Percentiles rank a stretch among this genome's conserved stretches.
phyloP scores from a whole-genome alignment of 2,888 invertebrate species.

The Nematopogon swammerdamellus region DNA sequence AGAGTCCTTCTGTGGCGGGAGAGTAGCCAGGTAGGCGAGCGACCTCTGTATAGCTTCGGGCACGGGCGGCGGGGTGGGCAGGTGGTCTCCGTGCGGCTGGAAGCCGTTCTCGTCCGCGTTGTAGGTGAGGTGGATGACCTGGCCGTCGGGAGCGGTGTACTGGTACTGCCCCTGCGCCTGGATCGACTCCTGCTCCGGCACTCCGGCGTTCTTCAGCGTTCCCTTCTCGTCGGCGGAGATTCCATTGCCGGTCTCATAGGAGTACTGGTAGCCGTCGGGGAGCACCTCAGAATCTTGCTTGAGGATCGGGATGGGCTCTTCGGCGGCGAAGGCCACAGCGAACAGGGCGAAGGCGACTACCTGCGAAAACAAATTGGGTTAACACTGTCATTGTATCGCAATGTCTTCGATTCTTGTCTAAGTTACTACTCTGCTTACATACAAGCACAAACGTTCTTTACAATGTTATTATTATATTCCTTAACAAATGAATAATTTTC shows the following conservation, averaged over 20 bases:
- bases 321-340: conserved; percentile 33
- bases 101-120: conserved; percentile 70
- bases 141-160: conserved; percentile 63
- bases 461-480: too few relatives aligned
- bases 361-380: conserved; percentile 20
- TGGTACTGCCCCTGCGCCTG: conserved; percentile 65
- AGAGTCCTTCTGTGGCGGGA: conserved; percentile 40
- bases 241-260: conserved; percentile 66
- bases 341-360: conserved; percentile 32
- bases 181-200: conserved; percentile 45
- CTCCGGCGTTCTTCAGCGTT: conserved; percentile 56
- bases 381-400: too few relatives aligned
- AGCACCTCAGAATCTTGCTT: conserved; percentile 56
- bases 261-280: conserved; percentile 61
- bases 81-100: conserved; percentile 60
- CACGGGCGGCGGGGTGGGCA: conserved; percentile 68
- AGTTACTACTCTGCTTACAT: too few relatives aligned
- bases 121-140: conserved; percentile 60
- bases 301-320: conserved; percentile 51
- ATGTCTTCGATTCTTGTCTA: too few relatives aligned
- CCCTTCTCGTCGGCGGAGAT: conserved; percentile 61
- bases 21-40: conserved; percentile 63
- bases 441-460: too few relatives aligned
- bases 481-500: too few relatives aligned
- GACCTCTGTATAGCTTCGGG: conserved; percentile 67